A percentile compares a stretch with the other conserved stretches of the same genome.
phyloP scores from a whole-genome alignment of 1,140 invertebrate species.

The Panagrolaimus sp. region DNA sequence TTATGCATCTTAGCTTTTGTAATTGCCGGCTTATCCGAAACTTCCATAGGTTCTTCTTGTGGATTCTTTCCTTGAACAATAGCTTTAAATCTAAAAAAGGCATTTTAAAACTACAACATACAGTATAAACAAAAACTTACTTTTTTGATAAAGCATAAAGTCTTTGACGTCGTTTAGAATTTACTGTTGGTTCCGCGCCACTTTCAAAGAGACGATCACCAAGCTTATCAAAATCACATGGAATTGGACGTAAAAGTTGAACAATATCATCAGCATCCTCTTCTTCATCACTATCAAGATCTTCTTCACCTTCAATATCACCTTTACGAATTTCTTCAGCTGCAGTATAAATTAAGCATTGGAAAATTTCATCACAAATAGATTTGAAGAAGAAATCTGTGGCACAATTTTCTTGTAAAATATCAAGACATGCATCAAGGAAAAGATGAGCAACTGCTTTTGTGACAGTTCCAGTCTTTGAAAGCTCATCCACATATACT shows the following conservation, averaged over 20 bases:
- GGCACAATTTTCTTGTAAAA: constrained; percentile 27
- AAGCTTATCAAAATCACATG: constrained; percentile 53
- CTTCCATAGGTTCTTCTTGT: constrained; percentile 6
- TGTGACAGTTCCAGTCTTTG: no score
- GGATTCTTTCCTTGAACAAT: constrained; percentile 36
- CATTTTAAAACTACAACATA: no score
- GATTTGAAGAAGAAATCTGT: constrained; percentile 53
- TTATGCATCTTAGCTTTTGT: not conserved
- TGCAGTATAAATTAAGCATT: constrained; percentile 46
- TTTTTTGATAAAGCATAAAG: constrained; percentile 55
- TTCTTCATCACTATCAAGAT: no score
- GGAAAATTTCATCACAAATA: constrained; percentile 55
- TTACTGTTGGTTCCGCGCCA: constrained; percentile 39
- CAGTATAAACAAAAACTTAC: no score
- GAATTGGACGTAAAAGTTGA: constrained; percentile 20
- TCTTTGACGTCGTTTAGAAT: constrained; percentile 42
- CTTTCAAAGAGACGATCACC: constrained; percentile 49
- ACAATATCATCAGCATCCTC: constrained; percentile 24
- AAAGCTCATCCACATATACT: constrained; percentile 62
- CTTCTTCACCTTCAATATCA: no score
- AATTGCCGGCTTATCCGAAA: constrained; percentile 6
- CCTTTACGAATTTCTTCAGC: constrained; percentile 34
- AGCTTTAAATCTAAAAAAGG: no score
- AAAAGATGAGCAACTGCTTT: constrained; percentile 7
- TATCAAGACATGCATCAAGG: constrained; percentile 16